Conservation (phyloP, 2,113 vertebrate genomes). For the Ameiurus melas region DNA sequence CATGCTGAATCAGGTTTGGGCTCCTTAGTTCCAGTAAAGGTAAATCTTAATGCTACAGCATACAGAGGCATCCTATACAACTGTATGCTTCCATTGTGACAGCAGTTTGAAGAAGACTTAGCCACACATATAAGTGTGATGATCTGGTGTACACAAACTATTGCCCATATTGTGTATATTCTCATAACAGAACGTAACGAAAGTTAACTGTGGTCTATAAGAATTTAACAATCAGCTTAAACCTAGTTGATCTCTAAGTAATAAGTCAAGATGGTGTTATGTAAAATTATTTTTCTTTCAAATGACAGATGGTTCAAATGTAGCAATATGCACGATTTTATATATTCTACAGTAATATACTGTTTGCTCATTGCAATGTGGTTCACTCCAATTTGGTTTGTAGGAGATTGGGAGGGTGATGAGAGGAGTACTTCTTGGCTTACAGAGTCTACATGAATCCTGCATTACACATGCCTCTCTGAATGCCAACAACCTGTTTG, state of each 20-base stretch:
- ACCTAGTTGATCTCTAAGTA: background rate
- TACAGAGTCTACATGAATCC: conserved; percentile 71
- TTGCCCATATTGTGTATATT: background rate
- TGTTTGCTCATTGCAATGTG: background rate
- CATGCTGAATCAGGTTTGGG: background rate
- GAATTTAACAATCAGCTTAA: background rate
- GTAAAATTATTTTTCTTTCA: background rate
- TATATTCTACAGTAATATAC: background rate
- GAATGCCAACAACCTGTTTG: conserved; percentile 82
- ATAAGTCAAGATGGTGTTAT: background rate
- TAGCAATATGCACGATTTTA: background rate
- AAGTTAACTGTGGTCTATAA: background rate
- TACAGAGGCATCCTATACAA: background rate
- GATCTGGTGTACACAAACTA: background rate
- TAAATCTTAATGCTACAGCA: background rate
- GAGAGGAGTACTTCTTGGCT: conserved; percentile 77
- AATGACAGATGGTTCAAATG: background rate
- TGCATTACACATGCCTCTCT: conserved; percentile 76
- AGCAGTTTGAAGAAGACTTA: background rate
- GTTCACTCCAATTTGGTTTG: background rate
- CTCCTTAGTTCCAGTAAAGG: background rate
- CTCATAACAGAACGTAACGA: background rate
- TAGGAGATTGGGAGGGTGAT: conserved; percentile 79
- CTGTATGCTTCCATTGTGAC: background rate
- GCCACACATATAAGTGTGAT: background rate